Percentiles rank a stretch among this genome's conserved stretches.
phyloP scores from a whole-genome alignment of 35 echinoderm and acorn worm species.

The Apostichopus parvimensis region DNA sequence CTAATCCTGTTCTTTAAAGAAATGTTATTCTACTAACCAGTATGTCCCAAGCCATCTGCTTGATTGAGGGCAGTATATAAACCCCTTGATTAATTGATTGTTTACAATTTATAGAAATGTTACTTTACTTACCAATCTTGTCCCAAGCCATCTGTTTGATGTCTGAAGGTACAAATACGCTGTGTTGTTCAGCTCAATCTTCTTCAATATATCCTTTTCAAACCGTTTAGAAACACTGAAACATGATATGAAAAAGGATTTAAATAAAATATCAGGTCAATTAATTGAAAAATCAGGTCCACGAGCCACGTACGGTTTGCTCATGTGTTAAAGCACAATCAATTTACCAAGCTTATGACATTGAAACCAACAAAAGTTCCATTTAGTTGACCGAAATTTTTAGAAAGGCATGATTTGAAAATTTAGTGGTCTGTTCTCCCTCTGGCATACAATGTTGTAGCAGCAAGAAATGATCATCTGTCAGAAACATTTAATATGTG shows the following conservation, averaged over 20 bases:
- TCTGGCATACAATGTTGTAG: too few relatives aligned
- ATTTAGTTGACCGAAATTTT: too few relatives aligned
- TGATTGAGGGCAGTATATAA: not conserved
- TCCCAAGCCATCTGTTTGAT: slow-evolving; percentile 86
- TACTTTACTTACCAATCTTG: slow-evolving; percentile 79
- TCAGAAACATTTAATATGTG: too few relatives aligned
- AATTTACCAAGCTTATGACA: too few relatives aligned
- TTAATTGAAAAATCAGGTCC: too few relatives aligned
- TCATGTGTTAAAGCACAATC: too few relatives aligned
- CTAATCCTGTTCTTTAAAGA: not conserved
- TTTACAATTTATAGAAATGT: not conserved
- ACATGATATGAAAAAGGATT: not conserved
- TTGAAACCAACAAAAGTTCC: too few relatives aligned
- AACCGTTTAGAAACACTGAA: slow-evolving; percentile 44
- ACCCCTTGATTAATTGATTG: not conserved
- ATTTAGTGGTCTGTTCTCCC: too few relatives aligned
- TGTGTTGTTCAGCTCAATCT: slow-evolving; percentile 84
- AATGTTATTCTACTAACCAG: slow-evolving; percentile 59
- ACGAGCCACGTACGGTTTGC: too few relatives aligned
- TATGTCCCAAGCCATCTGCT: slow-evolving; percentile 88
- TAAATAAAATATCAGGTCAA: too few relatives aligned
- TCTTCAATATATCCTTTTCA: slow-evolving; percentile 65
- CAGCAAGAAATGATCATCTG: too few relatives aligned
- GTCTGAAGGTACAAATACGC: slow-evolving; percentile 92
- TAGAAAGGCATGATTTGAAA: too few relatives aligned